phyloP scores from a whole-genome alignment of 2,113 vertebrate species.

The Pontoporia blainvillei region DNA sequence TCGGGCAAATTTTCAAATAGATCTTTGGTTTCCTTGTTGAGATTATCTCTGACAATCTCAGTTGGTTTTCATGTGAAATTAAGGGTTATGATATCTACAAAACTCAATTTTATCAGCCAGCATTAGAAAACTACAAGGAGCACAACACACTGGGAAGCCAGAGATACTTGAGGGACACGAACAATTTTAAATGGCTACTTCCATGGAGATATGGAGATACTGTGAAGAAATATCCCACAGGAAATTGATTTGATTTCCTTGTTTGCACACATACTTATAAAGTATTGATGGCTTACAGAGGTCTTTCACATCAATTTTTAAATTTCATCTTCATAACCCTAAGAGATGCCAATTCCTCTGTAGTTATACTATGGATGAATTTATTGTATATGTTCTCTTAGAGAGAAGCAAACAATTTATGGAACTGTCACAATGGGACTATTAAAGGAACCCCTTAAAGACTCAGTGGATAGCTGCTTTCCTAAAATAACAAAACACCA shows the following conservation, averaged over 20 bases:
- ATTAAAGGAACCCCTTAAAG: constrained; percentile 58
- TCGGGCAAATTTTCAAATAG: not conserved
- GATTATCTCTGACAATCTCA: not conserved
- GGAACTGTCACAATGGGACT: constrained; percentile 42
- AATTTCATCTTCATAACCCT: not conserved
- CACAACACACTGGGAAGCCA: not conserved
- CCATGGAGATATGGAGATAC: not conserved
- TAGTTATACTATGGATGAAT: not conserved
- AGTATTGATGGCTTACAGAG: not conserved
- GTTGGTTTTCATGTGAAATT: not conserved
- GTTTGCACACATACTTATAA: not conserved
- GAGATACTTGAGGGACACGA: not conserved
- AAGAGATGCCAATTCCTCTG: not conserved
- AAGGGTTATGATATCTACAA: not conserved
- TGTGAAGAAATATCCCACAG: not conserved
- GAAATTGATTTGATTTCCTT: not conserved
- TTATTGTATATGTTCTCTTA: constrained; percentile 11
- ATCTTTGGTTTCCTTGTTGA: not conserved
- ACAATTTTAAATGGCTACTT: not conserved
- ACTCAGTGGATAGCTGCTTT: constrained; percentile 48
- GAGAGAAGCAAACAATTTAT: constrained; percentile 1
- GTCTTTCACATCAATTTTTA: not conserved
- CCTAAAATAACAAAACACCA: constrained; percentile 61
- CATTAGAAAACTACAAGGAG: not conserved
- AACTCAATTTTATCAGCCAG: not conserved